These are phyloP conservation scores for Trissonchulus latispiculum DNA, from an alignment of 2,888 invertebrate genomes.

Conservation along the genomic window DNA sequence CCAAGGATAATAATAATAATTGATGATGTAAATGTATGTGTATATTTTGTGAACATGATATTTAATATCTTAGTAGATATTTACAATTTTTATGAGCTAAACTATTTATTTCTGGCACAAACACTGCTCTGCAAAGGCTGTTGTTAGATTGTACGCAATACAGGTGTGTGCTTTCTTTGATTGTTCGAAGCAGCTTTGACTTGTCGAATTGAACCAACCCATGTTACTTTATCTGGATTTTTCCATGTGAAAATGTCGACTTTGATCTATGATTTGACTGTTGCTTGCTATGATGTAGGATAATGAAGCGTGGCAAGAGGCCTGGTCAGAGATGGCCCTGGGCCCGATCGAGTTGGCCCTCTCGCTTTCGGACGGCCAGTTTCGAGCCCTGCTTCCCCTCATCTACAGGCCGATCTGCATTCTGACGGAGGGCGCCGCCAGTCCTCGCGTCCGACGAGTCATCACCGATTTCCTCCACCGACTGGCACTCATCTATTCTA, in stretches of 20 bases:
- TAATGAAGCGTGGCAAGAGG: constrained; percentile 69
- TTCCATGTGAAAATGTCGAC: not conserved
- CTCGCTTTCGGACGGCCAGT: constrained; percentile 47
- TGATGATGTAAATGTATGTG: too few species aligned
- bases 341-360: constrained; percentile 65
- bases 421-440: constrained; percentile 32
- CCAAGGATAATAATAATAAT: too few species aligned
- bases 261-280: constrained; percentile 7
- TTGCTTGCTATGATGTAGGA: constrained; percentile 55
- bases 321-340: constrained; percentile 72
- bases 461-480: constrained; percentile 42
- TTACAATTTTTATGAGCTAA: too few species aligned
- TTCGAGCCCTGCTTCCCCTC: constrained; percentile 41
- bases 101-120: too few species aligned
- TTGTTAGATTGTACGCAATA: too few species aligned
- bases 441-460: constrained; percentile 39
- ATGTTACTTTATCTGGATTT: too few species aligned
- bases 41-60: too few species aligned
- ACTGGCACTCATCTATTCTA: constrained; percentile 24
- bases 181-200: too few species aligned
- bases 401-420: constrained; percentile 28
- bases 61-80: too few species aligned
- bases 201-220: too few species aligned
- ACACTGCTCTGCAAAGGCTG: too few species aligned
- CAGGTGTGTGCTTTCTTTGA: too few species aligned